Evolutionary conservation across 1,140 invertebrate species (phyloP), one percentile per base, ranked within the genome.

Genomic region (Rhopalosiphum maidis): DNA sequence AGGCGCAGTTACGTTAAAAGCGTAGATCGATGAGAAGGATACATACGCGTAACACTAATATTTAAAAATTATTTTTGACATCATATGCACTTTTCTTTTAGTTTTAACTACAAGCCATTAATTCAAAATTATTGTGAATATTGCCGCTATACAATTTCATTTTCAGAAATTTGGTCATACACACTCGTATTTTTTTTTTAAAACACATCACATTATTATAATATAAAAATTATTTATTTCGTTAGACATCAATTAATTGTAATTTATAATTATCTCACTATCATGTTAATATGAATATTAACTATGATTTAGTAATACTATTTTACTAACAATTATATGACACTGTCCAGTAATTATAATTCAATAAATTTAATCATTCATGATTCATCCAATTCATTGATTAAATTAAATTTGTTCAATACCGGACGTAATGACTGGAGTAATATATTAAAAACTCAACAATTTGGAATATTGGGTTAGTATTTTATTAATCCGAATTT

Each of bases 11-110:
- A 92, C 46, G 90, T 92, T 77, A 92, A 77, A 92, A 83, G 43
- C 55, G 43, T 92, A 92, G 77, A 92, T 92, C 90, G 90, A 92
- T 93, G 68, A 93, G 48, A 85, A 35, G 48, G 89, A 90, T 90
- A 90, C 89, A 60, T 15, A 55, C 22, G 21, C 22, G 21, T 55
- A 90, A 90, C 55, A 68, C 37, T 55, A 55, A 55, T 89, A 89
- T 55, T 23, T 41, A 55, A 37, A 55, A 55, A 54, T 37, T 25
- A 54, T 37, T 25, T 89, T 7, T 22, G 51, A 89, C 51, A 35
- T 88, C 54, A 25, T 25, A 89, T 35, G 51, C 23, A 55, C 23
- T 89, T 89, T 41, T 0, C 22, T 55, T 55, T 89, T 55, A 3
- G 1, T 51, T 8, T 35, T n/a, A 48, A 87, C 43, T 22, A 51